Evolutionary conservation across 2,888 invertebrate genomes (phyloP), one percentile per base, ranked within the genome.

Genomic region (Heteromurus nitidus): DNA sequence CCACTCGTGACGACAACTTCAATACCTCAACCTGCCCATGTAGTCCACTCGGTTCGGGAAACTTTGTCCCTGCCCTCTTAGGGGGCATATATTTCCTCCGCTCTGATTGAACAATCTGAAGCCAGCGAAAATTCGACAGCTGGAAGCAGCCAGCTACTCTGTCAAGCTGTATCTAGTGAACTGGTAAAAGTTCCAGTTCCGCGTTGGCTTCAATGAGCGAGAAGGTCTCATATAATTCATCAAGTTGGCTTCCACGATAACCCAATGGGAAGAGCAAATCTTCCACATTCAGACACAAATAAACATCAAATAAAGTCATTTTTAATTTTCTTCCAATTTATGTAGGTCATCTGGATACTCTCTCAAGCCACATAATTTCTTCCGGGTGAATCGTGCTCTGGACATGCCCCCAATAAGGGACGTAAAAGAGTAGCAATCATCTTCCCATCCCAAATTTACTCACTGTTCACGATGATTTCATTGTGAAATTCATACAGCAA

Each of bases 141-240:
- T 84, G 0, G 65, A 68, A 13, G 86, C 84, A 13, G 70, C 86
- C 13, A 84, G 82, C 42, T 85, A 82, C 50, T 28, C n/a, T 1
- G 80, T 86, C 0, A 60, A 68, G 36, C 84, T 84, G 1, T 69
- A 84, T 62, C 64, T 65, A 13, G 69, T 87, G 1, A 13, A 50
- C 3, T 87, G 87, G 87, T 85, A 87, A 77, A 87, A 87, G 50
- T 87, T 84, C 67, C 69, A 82, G 22, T 82, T 87, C 47, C 47
- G 87, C 11, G 69, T 86, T n/a, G 82, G 85, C 55, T 55, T 55
- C 26, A 82, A 82, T 42, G 77, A 64, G 9, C 30, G 79, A 50
- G 81, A 81, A 55, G 84, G 84, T 1, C 13, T 82, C 3, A 30
- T n/a, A n/a, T 75, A 1, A 68, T 84, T 50, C 82, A 84, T 62